Conservation (phyloP, 1,140 invertebrate species). For the Tetramorium parvispinum region DNA sequence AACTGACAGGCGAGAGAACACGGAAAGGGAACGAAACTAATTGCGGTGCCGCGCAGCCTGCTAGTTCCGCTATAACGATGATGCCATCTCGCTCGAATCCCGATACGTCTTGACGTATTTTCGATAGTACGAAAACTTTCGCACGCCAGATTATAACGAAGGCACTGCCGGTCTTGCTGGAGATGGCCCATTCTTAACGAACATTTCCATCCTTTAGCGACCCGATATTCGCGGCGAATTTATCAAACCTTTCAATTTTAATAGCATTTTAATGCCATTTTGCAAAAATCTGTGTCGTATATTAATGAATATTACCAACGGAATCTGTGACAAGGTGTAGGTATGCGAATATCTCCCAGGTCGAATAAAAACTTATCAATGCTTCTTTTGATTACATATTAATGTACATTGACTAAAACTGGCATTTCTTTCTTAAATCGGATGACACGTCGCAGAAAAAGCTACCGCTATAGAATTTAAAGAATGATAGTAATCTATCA, state of each 20-base stretch:
- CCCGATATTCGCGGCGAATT: neutral
- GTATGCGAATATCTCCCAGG: neutral
- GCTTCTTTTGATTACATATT: neutral
- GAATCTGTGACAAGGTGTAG: neutral
- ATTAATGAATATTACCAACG: neutral
- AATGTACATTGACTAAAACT: neutral
- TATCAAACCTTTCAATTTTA: conserved; percentile 9
- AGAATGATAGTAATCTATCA: neutral
- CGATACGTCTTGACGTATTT: conserved; percentile 60
- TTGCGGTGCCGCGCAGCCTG: conserved; percentile 71
- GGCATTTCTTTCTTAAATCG: neutral
- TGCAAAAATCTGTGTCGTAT: neutral
- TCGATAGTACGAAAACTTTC: conserved; percentile 66
- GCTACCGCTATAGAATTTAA: neutral
- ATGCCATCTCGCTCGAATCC: conserved; percentile 26
- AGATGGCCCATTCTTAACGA: conserved; percentile 36
- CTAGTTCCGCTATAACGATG: conserved; percentile 65
- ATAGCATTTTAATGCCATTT: neutral
- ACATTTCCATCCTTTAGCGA: conserved; percentile 50
- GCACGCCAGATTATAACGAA: conserved; percentile 71
- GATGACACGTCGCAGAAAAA: neutral
- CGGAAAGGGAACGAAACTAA: conserved; percentile 81
- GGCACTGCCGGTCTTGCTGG: conserved; percentile 41
- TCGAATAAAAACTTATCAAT: neutral
- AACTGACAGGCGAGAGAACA: conserved; percentile 55